These are phyloP conservation scores for Rhipidura dahli DNA, from an alignment of 2,113 vertebrate species.

Conservation along the genomic window DNA sequence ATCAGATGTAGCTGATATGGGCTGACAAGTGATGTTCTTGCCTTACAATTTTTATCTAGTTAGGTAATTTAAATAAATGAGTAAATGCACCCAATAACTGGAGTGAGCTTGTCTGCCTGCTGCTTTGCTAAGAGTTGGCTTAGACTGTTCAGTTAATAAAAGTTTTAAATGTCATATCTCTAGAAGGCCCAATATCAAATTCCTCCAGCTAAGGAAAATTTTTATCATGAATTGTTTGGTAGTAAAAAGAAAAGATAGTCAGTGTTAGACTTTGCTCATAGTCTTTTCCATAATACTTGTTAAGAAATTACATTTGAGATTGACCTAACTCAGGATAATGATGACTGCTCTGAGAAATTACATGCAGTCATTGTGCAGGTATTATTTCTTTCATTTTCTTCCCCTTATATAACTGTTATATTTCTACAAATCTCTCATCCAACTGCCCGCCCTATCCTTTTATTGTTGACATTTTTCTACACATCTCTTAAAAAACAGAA, in stretches of 20 bases:
- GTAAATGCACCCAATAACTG: slow-evolving; percentile 2
- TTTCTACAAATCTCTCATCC: background rate
- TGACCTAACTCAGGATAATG: background rate
- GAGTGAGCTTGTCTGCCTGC: background rate
- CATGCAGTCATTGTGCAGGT: background rate
- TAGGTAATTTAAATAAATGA: slow-evolving; percentile 47
- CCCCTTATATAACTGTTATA: background rate
- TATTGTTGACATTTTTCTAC: background rate
- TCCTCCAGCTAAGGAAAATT: background rate
- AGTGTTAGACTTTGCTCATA: background rate
- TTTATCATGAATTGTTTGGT: background rate
- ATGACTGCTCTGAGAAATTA: background rate
- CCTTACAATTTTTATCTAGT: background rate
- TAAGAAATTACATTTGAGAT: background rate
- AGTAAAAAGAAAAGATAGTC: background rate
- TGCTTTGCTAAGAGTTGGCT: slow-evolving; percentile 15
- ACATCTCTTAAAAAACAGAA: background rate
- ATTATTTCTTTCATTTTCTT: background rate
- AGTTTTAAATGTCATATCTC: slow-evolving; percentile 22
- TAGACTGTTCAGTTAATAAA: slow-evolving; percentile 23
- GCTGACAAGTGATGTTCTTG: slow-evolving; percentile 59
- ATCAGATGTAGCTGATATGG: slow-evolving; percentile 44
- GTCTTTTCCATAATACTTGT: background rate
- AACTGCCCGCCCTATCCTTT: background rate
- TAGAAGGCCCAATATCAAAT: background rate